These are phyloP conservation scores for Menura novaehollandiae DNA, from an alignment of 2,113 vertebrate genomes.

Conservation along the genomic window DNA sequence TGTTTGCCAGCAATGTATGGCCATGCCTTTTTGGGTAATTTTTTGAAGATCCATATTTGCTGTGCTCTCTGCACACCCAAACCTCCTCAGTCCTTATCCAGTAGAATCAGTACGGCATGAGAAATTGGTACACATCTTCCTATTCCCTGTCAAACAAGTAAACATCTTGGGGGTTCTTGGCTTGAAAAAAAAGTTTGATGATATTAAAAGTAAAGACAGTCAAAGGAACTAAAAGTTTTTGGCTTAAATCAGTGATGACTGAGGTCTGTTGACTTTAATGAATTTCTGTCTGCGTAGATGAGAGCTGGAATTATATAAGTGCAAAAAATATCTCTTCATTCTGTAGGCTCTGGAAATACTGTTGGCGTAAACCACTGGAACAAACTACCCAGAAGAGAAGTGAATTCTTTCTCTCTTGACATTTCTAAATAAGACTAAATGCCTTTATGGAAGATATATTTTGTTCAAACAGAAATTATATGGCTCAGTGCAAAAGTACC, in stretches of 20 bases:
- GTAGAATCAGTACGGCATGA: neutral
- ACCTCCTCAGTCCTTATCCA: neutral
- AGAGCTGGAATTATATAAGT: neutral
- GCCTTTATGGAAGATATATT: slow-evolving; percentile 47
- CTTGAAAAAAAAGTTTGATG: neutral
- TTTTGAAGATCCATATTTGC: neutral
- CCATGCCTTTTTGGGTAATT: neutral
- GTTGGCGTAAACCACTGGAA: slow-evolving; percentile 51
- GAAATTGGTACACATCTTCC: neutral
- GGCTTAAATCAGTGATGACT: neutral
- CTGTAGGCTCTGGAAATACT: slow-evolving; percentile 35
- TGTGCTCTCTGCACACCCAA: neutral
- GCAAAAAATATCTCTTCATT: slow-evolving; percentile 40
- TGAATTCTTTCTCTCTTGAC: slow-evolving; percentile 30
- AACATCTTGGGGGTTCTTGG: neutral
- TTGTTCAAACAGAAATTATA: slow-evolving; percentile 46
- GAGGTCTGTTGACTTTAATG: slow-evolving; percentile 10
- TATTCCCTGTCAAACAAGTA: neutral
- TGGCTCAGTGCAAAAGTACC: slow-evolving; percentile 50
- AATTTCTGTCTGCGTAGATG: slow-evolving; percentile 10
- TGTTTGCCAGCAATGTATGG: neutral
- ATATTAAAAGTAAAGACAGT: neutral
- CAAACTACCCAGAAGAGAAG: slow-evolving; percentile 33
- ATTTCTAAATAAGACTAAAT: slow-evolving; percentile 48
- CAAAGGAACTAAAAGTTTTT: neutral